Percentiles rank a stretch among this genome's conserved stretches.
Conservation (phyloP, 2,888 invertebrate species). For the Platycheirus albimanus region DNA sequence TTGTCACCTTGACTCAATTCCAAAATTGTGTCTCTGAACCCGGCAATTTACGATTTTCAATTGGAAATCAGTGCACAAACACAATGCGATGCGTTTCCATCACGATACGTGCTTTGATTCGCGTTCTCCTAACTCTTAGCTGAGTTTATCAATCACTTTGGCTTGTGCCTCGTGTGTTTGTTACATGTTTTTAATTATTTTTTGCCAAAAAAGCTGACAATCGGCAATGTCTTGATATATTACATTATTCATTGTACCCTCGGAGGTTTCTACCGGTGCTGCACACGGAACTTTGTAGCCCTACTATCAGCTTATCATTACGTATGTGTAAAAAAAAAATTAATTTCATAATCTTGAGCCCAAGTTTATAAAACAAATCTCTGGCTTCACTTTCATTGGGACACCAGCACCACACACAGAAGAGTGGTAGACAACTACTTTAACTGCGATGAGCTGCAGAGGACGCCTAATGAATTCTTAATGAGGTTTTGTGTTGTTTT, state of each 20-base stretch:
- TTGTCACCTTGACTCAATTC: conserved; percentile 60
- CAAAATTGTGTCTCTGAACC: conserved; percentile 53
- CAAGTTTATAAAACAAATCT: conserved; percentile 43
- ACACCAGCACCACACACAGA: too few species aligned
- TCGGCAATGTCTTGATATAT: not conserved
- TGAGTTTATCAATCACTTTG: conserved; percentile 8
- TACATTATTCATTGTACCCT: conserved; percentile 4
- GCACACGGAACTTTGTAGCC: conserved; percentile 8
- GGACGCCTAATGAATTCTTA: conserved; percentile 57
- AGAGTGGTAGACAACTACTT: conserved; percentile 5
- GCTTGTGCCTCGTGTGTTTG: conserved; percentile 3
- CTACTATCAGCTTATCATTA: conserved; percentile 31
- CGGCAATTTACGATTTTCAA: conserved; percentile 29
- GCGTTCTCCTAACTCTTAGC: not conserved
- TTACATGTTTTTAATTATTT: conserved; percentile 38
- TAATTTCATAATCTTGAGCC: conserved; percentile 46
- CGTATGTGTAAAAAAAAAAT: not conserved
- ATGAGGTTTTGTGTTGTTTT: conserved; percentile 37
- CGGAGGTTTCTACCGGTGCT: conserved; percentile 24
- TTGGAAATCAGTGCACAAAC: conserved; percentile 29
- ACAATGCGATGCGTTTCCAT: conserved; percentile 16
- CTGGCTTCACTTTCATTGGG: conserved; percentile 53
- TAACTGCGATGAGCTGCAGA: conserved; percentile 44
- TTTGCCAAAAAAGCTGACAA: conserved; percentile 15
- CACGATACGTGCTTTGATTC: conserved; percentile 42